Conservation (phyloP, 2,113 vertebrate genomes). For the Oriolus oriolus region DNA sequence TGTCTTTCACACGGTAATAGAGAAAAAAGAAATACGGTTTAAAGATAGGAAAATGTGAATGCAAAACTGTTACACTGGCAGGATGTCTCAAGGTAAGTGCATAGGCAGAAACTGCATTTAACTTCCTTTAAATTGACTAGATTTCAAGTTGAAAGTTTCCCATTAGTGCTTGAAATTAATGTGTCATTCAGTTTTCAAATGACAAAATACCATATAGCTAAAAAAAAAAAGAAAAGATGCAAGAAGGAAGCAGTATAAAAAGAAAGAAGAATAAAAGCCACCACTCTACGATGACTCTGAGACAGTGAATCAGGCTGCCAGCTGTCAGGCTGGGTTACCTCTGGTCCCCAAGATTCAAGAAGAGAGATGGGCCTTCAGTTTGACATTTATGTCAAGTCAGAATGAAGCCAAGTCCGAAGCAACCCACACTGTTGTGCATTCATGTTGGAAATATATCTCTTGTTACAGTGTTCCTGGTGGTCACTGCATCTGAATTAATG, state of each 20-base stretch:
- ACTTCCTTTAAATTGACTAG: conserved; percentile 32
- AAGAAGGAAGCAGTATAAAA: background rate
- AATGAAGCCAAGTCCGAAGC: background rate
- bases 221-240: background rate
- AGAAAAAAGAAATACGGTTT: background rate
- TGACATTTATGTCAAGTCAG: background rate
- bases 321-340: background rate
- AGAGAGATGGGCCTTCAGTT: background rate
- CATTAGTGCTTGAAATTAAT: conserved; percentile 60
- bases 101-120: conserved; percentile 38
- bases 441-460: background rate
- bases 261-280: background rate
- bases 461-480: background rate
- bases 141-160: conserved; percentile 53
- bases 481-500: background rate
- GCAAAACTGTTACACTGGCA: conserved; percentile 4
- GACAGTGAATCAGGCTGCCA: conserved; percentile 1
- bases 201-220: conserved; percentile 27
- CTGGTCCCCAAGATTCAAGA: background rate
- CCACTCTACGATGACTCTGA: background rate
- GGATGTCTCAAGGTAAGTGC: conserved; percentile 31
- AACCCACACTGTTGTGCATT: background rate
- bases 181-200: conserved; percentile 52
- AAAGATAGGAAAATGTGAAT: conserved; percentile 23
- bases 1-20: conserved; percentile 13